Base-by-base conservation (phyloP, 2,113 vertebrate species). In the Callocephalon fimbriatum region DNA sequence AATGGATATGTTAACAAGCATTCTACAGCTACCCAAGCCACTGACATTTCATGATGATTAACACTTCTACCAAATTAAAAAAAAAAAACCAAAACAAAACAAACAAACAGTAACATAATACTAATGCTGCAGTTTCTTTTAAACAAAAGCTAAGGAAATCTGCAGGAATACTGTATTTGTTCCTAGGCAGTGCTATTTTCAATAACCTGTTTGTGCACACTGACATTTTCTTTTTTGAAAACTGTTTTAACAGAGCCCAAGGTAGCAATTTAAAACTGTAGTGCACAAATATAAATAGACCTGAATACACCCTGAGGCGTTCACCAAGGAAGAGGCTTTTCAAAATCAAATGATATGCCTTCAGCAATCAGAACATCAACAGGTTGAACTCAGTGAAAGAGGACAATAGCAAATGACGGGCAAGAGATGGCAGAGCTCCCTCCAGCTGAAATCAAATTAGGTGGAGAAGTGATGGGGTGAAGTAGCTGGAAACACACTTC, bases 161-260 rank as follows among this genome's bases (percentile, higher is more conserved):
- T 75, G 23, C 56, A 29, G 65, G 70, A 95, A 95, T 94, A 66
- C 14, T 0, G 0, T 50, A 66, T 93, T 86, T 84, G n/a, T 76
- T 93, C 80, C 70, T 62, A 87, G 54, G 65, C 73, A 85, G 73
- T 66, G 73, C 37, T 93, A 76, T 94, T 97, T 96, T 81, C 88
- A 78, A 91, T 96, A 92, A 94, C 88, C 76, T 93, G 56, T 79
- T 91, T 85, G 58, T 89, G 93, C 76, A 94, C 67, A 75, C 53
- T 95, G 86, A 79, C 84, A 92, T 97, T 96, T 96, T 93, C 65
- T 78, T 94, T 94, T 83, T 66, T 81, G 80, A 92, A 95, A 87
- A 91, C 59, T 89, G 58, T 91, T 95, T 96, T 95, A 96, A 97
- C 95, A 89, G 88, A 96, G 65, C 74, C 61, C 44, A 87, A 82